Base-by-base conservation (phyloP, 2,113 vertebrate genomes). In the Felis chaus region DNA sequence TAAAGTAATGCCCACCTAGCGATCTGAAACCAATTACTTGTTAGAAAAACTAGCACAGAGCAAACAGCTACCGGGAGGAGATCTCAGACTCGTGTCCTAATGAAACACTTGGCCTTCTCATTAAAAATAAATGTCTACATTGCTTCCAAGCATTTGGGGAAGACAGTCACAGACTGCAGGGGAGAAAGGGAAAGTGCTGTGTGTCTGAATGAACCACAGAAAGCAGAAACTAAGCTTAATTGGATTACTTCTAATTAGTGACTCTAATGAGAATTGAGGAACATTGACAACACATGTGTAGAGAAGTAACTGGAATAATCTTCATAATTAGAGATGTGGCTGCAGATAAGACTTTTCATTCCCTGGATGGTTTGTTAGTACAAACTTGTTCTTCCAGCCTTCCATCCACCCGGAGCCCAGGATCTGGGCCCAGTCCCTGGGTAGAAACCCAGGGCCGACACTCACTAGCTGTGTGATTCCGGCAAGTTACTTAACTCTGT, bases 231-330 rank as follows among this genome's bases (percentile, higher is more conserved):
- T 4, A 21, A 85, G 50, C n/a, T 97, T 97, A 96, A 98, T 50
- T 93, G 91, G 92, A 97, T 97, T 96, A 96, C 36, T 50, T 97
- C 82, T 97, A 93, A 95, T 97, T 92, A 96, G 78, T 27, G 88
- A 91, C 36, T 89, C 81, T 96, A 93, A 91, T 80, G 95, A 94
- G 78, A 88, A 96, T 5, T 45, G 65, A 92, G 78, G 69, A 91
- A 89, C 39, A 36, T 6, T 11, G 57, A 85, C 0, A 9, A 78
- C 48, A 39, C 13, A 23, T 66, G 36, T 31, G 12, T 31, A 82
- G 50, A 18, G 23, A 94, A 94, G 78, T 48, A 74, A 84, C 80
- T 53, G 74, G 87, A 94, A 66, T 41, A 31, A 92, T 95, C 87
- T 89, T 96, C 83, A 66, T 92, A 73, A 92, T 89, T 63, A 31